Base-by-base conservation (phyloP, 2,888 invertebrate genomes). In the Metopia argyrocephala region DNA sequence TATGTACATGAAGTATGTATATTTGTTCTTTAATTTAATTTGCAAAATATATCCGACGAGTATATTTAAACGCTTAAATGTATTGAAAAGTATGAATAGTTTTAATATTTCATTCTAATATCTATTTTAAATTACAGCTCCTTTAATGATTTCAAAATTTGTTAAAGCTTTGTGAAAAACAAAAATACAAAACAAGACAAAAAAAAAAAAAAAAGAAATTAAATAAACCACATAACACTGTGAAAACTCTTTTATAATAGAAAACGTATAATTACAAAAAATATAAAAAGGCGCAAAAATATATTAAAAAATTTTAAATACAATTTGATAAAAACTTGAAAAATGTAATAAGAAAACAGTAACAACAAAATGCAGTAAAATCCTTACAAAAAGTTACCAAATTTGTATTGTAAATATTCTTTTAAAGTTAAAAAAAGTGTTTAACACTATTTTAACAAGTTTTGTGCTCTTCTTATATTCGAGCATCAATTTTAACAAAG, bases 191-290 rank as follows among this genome's bases (percentile, higher is more conserved):
- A 54, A 56, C 31, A 76, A n/a, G 21, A 76, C 66, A 18, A 5
- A 45, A 45, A 64, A 45, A 69, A 69, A 57, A 3, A 57, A 57
- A 57, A 23, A 56, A 48, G 3, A 25, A 56, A 69, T 38, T 9
- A 38, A 74, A 61, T 23, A 54, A 76, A 50, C 81, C 81, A 78
- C 81, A 74, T 78, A 69, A 78, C 54, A 69, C 78, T 81, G 65
- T 74, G 78, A 81, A 81, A 81, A 81, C 81, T 81, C 81, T 76
- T 52, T 61, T 65, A 66, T 69, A 27, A 52, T 12, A 38, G 15
- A 38, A 2, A 38, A 15, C 0, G 25, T 9, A 23, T n/a, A 50
- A 71, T 38, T 31, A 27, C 38, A 50, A 66, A 3, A 48, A 46
- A 0, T 9, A 31, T 1, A 54, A 52, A 12, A 46, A 46, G 20